Evolutionary conservation across 2,888 invertebrate species (phyloP).

Genomic region (Plemyria rubiginata): DNA sequence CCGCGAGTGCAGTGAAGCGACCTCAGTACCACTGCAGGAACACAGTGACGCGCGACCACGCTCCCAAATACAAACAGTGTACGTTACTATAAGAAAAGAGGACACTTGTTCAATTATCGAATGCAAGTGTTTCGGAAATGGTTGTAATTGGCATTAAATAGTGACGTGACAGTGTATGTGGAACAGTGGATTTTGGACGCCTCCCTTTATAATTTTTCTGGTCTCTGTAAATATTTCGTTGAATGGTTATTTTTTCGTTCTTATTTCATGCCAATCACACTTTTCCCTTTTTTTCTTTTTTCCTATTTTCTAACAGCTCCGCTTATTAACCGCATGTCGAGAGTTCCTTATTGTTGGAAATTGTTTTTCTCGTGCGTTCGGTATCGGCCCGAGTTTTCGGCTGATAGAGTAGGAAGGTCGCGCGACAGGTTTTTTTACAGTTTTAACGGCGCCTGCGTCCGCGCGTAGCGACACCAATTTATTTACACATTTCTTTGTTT

Average conservation of each 20-base stretch:
- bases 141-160: constrained; percentile 83
- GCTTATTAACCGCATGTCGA: constrained; percentile 66
- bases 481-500: constrained; percentile 60
- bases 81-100: constrained; percentile 63
- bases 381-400: constrained; percentile 66
- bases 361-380: constrained; percentile 47
- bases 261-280: constrained; percentile 83
- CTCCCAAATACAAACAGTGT: constrained; percentile 66
- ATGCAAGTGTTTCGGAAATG: constrained; percentile 67
- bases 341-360: constrained; percentile 38
- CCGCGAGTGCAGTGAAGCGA: constrained; percentile 56
- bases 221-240: constrained; percentile 69
- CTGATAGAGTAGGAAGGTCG: constrained; percentile 74
- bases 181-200: constrained; percentile 74
- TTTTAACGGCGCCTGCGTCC: constrained; percentile 75
- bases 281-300: constrained; percentile 65
- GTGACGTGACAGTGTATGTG: constrained; percentile 78
- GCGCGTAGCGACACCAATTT: constrained; percentile 54
- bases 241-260: constrained; percentile 63
- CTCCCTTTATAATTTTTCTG: constrained; percentile 51
- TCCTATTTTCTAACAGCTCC: constrained; percentile 53
- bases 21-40: constrained; percentile 49
- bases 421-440: constrained; percentile 79
- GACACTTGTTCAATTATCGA: constrained; percentile 55
- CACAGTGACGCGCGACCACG: constrained; percentile 59